Evolutionary conservation across 1,140 invertebrate genomes (phyloP).

Genomic region (Plodia interpunctella): DNA sequence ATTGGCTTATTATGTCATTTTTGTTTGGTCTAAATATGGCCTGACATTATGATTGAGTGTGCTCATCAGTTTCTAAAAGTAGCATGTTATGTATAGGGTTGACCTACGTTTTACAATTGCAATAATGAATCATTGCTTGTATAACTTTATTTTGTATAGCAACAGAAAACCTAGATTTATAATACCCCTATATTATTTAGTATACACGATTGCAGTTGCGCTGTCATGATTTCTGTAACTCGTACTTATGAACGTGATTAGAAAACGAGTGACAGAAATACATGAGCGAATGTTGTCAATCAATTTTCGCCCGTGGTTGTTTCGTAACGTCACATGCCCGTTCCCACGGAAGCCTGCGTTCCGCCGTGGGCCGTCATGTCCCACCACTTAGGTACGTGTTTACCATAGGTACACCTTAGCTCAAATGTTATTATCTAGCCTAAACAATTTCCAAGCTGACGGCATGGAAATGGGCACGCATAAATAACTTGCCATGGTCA

Average conservation of each 20-base stretch:
- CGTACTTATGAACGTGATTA: neutral
- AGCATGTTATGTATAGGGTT: no score
- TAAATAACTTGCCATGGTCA: constrained; percentile 44
- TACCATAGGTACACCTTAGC: constrained; percentile 68
- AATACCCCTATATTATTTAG: no score
- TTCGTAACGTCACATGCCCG: constrained; percentile 66
- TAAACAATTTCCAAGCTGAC: constrained; percentile 56
- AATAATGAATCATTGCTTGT: no score
- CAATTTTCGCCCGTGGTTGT: constrained; percentile 69
- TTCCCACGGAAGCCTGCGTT: constrained; percentile 72
- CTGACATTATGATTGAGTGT: no score
- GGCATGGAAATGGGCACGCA: constrained; percentile 66
- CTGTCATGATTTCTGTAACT: neutral
- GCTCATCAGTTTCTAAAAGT: no score
- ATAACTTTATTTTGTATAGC: no score
- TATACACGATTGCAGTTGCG: neutral
- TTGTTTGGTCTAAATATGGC: no score
- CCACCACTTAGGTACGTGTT: constrained; percentile 65
- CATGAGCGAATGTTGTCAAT: constrained; percentile 46
- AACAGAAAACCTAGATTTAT: no score
- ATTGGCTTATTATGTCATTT: no score
- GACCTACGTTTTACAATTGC: no score
- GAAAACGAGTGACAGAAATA: constrained; percentile 3
- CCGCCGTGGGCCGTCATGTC: constrained; percentile 70
- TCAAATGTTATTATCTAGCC: constrained; percentile 70